Conservation (phyloP, 2,888 invertebrate species). For the Macrophya alboannulata region DNA sequence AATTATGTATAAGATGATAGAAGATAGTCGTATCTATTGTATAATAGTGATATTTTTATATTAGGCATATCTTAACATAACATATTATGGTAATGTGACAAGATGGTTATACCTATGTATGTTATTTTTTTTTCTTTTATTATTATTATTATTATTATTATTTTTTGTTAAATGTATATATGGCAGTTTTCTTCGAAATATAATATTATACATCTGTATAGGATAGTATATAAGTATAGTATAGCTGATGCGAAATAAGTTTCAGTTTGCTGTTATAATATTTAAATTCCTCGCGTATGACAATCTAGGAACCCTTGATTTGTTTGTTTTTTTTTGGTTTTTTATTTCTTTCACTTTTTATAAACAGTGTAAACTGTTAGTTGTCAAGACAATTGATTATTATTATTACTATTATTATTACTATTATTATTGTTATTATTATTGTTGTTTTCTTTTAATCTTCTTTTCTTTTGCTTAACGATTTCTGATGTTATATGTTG, state of each 20-base stretch:
- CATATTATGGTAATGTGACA: conserved; percentile 31
- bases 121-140: no score
- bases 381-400: not conserved
- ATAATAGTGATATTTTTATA: no score
- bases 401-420: not conserved
- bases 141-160: no score
- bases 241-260: not conserved
- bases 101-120: conserved; percentile 16
- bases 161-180: not conserved
- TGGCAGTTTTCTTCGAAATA: conserved; percentile 36
- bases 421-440: not conserved
- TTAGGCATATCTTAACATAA: not conserved
- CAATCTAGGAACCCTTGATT: conserved; percentile 4
- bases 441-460: not conserved
- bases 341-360: not conserved
- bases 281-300: conserved; percentile 5
- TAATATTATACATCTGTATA: not conserved
- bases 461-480: not conserved
- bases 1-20: not conserved
- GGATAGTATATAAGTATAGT: no score
- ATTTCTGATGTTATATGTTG: not conserved
- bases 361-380: not conserved
- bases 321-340: not conserved
- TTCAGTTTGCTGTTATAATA: not conserved
- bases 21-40: not conserved